These are phyloP conservation scores for Tarsius wallacei DNA, from an alignment of 2,797 vertebrate genomes.

Conservation along the genomic window DNA sequence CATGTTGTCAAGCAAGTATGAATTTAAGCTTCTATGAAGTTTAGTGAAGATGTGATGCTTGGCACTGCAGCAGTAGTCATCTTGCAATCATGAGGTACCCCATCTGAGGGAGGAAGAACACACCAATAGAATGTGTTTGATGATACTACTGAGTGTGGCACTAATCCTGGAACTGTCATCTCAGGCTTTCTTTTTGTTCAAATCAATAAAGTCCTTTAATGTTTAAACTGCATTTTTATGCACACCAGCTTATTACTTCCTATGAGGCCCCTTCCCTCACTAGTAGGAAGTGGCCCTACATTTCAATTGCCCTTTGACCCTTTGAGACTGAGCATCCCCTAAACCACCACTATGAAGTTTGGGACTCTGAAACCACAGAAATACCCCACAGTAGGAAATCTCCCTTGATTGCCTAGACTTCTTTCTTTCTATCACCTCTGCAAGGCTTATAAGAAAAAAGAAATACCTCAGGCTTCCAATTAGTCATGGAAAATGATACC, in stretches of 20 bases:
- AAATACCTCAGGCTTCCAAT: not conserved
- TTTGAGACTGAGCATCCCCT: not conserved
- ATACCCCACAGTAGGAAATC: not conserved
- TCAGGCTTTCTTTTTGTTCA: not conserved
- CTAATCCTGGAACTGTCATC: not conserved
- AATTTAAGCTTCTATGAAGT: not conserved
- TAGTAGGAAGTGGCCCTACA: not conserved
- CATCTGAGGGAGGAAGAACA: not conserved
- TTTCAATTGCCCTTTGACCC: not conserved
- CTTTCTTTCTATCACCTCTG: not conserved
- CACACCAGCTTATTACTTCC: not conserved
- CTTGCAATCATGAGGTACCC: not conserved
- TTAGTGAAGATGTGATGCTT: not conserved
- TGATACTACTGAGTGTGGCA: not conserved
- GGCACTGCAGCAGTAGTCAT: not conserved
- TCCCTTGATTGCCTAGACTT: not conserved
- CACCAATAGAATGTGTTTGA: not conserved
- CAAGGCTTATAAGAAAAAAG: not conserved
- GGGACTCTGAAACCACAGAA: not conserved
- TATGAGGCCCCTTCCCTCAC: not conserved
- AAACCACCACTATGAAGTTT: not conserved
- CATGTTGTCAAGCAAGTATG: not conserved
- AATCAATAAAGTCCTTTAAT: not conserved
- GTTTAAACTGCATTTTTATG: not conserved
- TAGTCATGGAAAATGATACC: not conserved